Evolutionary conservation across 2,113 vertebrate genomes (phyloP).

Genomic region (Echinops telfairi): DNA sequence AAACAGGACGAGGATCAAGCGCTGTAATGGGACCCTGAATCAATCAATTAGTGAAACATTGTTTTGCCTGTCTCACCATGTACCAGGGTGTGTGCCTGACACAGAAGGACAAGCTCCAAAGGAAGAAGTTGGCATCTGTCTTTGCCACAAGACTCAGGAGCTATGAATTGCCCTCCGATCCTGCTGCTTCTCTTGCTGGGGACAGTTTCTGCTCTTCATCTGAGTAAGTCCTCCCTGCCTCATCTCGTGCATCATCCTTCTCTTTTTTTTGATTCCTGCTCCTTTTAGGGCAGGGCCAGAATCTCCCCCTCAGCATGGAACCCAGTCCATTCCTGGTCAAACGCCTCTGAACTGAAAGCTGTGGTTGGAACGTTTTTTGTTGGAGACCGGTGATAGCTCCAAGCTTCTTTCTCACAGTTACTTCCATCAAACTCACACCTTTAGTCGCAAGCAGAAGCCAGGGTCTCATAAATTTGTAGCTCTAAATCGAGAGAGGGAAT

Average conservation of each 20-base stretch:
- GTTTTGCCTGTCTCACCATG: too few species aligned
- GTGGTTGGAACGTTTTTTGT: background rate
- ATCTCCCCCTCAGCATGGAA: background rate
- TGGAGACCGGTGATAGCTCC: background rate
- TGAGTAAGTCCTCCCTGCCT: slow-evolving; percentile 20
- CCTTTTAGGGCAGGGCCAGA: background rate
- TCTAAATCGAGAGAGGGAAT: background rate
- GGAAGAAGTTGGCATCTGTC: background rate
- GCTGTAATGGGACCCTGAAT: too few species aligned
- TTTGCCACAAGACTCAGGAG: background rate
- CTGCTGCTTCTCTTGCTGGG: slow-evolving; percentile 57
- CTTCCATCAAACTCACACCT: too few species aligned
- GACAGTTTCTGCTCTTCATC: slow-evolving; percentile 13
- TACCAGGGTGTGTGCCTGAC: background rate
- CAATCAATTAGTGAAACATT: too few species aligned
- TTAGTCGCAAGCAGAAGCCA: background rate
- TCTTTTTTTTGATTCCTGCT: background rate
- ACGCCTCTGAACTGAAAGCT: background rate
- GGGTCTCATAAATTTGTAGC: background rate
- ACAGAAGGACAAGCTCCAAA: background rate
- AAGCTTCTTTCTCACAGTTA: too few species aligned
- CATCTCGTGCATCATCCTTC: too few species aligned
- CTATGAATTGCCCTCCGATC: background rate
- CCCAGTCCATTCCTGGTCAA: background rate
- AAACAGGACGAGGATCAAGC: too few species aligned